A percentile compares a stretch with the other conserved stretches of the same genome.
Evolutionary conservation across 2,113 vertebrate species (phyloP).

Genomic region (Echinops telfairi): DNA sequence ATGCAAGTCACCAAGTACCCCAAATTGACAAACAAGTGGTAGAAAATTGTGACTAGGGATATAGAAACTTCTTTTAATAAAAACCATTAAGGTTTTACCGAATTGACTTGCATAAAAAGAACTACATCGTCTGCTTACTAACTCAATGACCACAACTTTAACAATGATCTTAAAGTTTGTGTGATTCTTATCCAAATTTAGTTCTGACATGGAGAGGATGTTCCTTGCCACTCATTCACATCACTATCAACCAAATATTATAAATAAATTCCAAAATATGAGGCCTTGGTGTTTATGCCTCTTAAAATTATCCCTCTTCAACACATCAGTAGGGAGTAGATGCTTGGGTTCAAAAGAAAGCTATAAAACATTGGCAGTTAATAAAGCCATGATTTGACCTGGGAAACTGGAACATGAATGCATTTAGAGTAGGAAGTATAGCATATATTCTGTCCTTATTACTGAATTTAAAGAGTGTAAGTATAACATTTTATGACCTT

Average conservation of each 20-base stretch:
- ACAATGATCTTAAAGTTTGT: constrained; percentile 5
- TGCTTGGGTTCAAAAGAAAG: neutral
- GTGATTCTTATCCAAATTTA: constrained; percentile 50
- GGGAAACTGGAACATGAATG: constrained; percentile 59
- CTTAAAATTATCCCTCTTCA: constrained; percentile 30
- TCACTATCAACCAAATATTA: constrained; percentile 21
- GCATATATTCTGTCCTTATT: constrained; percentile 54
- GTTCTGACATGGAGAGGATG: neutral
- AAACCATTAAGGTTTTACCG: neutral
- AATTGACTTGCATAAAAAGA: constrained; percentile 22
- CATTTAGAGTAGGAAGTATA: constrained; percentile 65
- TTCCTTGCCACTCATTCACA: constrained; percentile 30
- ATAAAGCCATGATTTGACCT: constrained; percentile 62
- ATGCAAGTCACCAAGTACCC: too few relatives aligned
- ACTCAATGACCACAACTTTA: constrained; percentile 54
- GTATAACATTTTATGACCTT: constrained; percentile 55
- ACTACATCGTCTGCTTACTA: constrained; percentile 32
- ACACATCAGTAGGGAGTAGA: constrained; percentile 21
- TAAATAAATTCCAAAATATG: constrained; percentile 7
- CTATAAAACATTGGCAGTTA: constrained; percentile 61
- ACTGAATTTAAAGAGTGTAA: constrained; percentile 57
- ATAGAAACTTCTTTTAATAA: constrained; percentile 27
- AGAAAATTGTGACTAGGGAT: neutral
- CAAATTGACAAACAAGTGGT: neutral
- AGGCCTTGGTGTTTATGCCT: neutral